Conservation (phyloP, 2,113 vertebrate genomes). For the Clupea harengus region DNA sequence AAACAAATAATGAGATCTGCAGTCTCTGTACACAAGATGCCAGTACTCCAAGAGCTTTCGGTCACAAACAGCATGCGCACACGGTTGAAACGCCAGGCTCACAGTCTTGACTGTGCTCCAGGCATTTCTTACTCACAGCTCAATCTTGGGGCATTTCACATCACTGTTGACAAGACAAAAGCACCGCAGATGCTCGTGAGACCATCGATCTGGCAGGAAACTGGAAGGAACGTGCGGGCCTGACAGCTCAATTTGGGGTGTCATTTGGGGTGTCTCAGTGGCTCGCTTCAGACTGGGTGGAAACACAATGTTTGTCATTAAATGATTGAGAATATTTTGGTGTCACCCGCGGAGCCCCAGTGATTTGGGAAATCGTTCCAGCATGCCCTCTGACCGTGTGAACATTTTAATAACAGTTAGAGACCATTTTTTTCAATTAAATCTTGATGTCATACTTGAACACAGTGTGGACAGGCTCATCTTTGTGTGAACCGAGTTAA, state of each 20-base stretch:
- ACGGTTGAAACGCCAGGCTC: not conserved
- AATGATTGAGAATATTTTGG: not conserved
- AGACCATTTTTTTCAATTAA: not conserved
- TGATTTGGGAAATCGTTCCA: not conserved
- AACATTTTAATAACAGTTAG: not conserved
- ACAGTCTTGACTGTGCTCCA: not conserved
- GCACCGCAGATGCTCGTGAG: not conserved
- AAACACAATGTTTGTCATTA: not conserved
- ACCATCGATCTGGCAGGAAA: not conserved
- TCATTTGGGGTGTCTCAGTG: not conserved
- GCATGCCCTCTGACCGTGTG: not conserved
- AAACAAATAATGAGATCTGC: constrained; percentile 33
- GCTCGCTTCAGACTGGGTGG: not conserved
- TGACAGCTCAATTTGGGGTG: not conserved
- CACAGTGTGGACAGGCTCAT: not conserved
- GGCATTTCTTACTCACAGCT: not conserved
- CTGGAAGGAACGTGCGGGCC: not conserved
- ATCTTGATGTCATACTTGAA: not conserved
- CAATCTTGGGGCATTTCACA: not conserved
- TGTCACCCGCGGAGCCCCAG: not conserved
- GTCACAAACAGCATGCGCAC: constrained; percentile 12
- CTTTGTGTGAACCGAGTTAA: not conserved
- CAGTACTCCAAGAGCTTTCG: not conserved
- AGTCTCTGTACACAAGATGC: constrained; percentile 22
- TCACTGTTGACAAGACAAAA: constrained; percentile 10